phyloP scores from a whole-genome alignment of 2,888 invertebrate species.

The Augochlorella aurata region DNA sequence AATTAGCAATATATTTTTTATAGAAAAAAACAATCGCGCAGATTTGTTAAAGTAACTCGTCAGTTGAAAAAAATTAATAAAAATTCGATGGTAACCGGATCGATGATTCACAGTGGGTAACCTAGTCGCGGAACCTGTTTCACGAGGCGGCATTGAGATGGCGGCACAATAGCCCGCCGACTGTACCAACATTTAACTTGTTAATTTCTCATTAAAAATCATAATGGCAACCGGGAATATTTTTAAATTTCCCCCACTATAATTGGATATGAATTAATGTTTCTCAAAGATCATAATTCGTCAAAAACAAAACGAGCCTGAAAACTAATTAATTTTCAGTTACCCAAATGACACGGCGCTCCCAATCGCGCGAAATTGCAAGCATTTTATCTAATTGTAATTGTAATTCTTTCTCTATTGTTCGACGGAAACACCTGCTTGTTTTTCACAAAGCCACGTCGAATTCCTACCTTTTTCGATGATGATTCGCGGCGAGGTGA shows the following conservation, averaged over 20 bases:
- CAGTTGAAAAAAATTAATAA: neutral
- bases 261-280: neutral
- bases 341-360: neutral
- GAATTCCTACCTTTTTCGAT: neutral
- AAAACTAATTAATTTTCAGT: neutral
- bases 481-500: neutral
- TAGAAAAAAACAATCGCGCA: too few species aligned
- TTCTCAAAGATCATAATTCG: neutral
- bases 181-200: constrained; percentile 26
- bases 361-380: neutral
- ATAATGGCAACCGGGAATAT: neutral
- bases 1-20: neutral
- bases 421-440: too few species aligned
- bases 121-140: neutral
- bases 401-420: neutral
- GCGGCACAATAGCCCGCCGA: constrained; percentile 22
- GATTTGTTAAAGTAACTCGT: neutral
- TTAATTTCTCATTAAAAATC: constrained; percentile 23
- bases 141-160: neutral
- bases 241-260: neutral
- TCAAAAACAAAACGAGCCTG: neutral
- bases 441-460: neutral
- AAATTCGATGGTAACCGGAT: neutral
- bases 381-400: neutral
- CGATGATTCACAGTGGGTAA: constrained; percentile 35